Conservation (phyloP, 2,888 invertebrate genomes). For the Lycia hirtaria region DNA sequence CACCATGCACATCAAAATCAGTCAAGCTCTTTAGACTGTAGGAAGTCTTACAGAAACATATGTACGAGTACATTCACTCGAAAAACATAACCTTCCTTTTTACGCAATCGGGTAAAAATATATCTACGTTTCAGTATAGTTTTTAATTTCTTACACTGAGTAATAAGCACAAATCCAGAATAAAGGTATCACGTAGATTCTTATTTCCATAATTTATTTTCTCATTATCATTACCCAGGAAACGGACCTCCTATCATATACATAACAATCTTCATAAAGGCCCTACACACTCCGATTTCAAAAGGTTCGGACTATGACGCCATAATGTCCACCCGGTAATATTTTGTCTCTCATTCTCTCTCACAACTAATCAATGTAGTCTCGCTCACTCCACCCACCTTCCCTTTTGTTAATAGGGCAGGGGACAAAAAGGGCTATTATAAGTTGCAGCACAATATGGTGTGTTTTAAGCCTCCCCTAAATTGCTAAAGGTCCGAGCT, state of each 20-base stretch:
- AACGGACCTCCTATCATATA: background rate
- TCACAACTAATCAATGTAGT: slow-evolving; percentile 14
- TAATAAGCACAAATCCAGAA: too few relatives aligned
- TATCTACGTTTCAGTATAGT: too few relatives aligned
- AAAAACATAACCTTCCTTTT: too few relatives aligned
- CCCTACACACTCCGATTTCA: slow-evolving; percentile 36
- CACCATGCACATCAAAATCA: too few relatives aligned
- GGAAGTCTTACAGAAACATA: too few relatives aligned
- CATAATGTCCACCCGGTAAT: slow-evolving; percentile 70
- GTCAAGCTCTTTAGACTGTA: too few relatives aligned
- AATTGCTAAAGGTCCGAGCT: slow-evolving; percentile 17
- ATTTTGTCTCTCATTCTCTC: slow-evolving; percentile 51
- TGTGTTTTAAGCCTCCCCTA: slow-evolving; percentile 33
- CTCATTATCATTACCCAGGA: background rate
- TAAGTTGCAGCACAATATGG: slow-evolving; percentile 44
- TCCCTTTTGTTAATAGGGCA: slow-evolving; percentile 43
- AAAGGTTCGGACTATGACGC: slow-evolving; percentile 53
- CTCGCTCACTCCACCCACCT: slow-evolving; percentile 59
- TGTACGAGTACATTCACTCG: too few relatives aligned
- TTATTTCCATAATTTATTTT: too few relatives aligned
- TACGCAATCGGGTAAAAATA: too few relatives aligned
- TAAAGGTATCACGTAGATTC: background rate
- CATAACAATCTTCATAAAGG: slow-evolving; percentile 15
- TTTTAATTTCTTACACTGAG: too few relatives aligned
- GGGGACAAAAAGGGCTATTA: slow-evolving; percentile 56